Percentiles rank a stretch among this genome's conserved stretches.
Evolutionary conservation across 2,113 vertebrate genomes (phyloP).

Genomic region (Cavia aperea): DNA sequence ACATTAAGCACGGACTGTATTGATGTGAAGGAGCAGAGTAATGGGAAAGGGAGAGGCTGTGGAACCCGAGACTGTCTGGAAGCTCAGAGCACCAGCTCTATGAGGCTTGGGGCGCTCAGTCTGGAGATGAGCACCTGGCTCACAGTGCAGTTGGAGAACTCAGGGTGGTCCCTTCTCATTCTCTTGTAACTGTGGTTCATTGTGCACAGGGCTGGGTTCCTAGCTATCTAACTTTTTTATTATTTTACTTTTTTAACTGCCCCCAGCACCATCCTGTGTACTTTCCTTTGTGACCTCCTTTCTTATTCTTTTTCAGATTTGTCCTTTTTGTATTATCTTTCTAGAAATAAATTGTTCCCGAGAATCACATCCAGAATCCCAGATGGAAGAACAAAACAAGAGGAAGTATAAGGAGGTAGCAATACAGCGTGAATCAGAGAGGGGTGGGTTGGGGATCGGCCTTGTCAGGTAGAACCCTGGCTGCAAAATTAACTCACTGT

Average conservation of each 20-base stretch:
- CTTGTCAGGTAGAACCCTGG: neutral
- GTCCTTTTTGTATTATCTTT: neutral
- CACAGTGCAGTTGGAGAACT: rapidly evolving
- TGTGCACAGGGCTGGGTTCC: rapidly evolving
- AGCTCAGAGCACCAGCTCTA: rapidly evolving
- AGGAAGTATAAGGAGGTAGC: neutral
- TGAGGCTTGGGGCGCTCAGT: rapidly evolving
- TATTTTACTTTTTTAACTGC: too few species aligned
- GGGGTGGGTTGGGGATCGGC: neutral
- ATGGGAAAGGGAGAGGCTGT: neutral
- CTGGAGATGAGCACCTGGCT: too few species aligned
- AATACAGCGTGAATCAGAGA: neutral
- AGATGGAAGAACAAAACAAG: neutral
- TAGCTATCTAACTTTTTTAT: too few species aligned
- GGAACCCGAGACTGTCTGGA: neutral
- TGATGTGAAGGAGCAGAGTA: rapidly evolving
- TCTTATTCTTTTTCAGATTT: neutral
- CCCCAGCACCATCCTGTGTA: too few species aligned
- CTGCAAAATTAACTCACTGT: neutral
- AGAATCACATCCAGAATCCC: neutral
- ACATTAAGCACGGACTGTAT: rapidly evolving
- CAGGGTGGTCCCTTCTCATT: neutral
- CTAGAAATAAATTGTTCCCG: neutral
- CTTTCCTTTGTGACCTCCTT: neutral
- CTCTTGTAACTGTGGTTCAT: rapidly evolving